Base-by-base conservation (phyloP, 1,140 invertebrate genomes). In the Eurosta solidaginis region DNA sequence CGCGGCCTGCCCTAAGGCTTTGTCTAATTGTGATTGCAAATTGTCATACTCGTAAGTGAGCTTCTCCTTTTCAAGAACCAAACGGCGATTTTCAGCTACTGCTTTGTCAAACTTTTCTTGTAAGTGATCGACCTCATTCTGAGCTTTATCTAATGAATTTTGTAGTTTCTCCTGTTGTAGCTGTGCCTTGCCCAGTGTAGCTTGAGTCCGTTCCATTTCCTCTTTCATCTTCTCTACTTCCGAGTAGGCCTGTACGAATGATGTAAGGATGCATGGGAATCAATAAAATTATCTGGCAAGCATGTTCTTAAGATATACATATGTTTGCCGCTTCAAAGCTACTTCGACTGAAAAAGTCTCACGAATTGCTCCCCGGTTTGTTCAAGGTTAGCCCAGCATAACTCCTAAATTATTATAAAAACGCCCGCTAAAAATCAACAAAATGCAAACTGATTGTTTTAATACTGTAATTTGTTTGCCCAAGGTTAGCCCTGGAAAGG, bases 51-150 rank as follows among this genome's bases (percentile, higher is more conserved):
- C 95, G 86, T 96, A 97, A 74, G 91, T 92, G 78, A 94, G 91
- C 86, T 97, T 96, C 89, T 97, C 96, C 79, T 94, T 95, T 85
- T 97, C 96, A 83, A 96, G 92, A 92, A 96, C 94, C 83, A 96
- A 93, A 88, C 94, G 93, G 85, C 95, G 91, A 54, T 93, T 90
- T 91, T 97, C 96, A 45, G 91, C 91, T 78, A 93, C 91, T 20
- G 92, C 90, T 86, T 96, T 95, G 84, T 97, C 95, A 52, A 95
- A 87, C 81, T 92, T 93, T 84, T 97, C 96, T 88, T 96, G 95
- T 6, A 96, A 88, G 83, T 96, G 94, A 88, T 97, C 96, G n/a
- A 94, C 92, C 82, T 97, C 96, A 76, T 94, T 94, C 88, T 97
- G 96, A 1, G 95, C 93, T 82, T 97, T 95, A 87, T 97, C 96